These are phyloP conservation scores for Monopterus albus DNA, from an alignment of 2,113 vertebrate genomes.

Conservation along the genomic window DNA sequence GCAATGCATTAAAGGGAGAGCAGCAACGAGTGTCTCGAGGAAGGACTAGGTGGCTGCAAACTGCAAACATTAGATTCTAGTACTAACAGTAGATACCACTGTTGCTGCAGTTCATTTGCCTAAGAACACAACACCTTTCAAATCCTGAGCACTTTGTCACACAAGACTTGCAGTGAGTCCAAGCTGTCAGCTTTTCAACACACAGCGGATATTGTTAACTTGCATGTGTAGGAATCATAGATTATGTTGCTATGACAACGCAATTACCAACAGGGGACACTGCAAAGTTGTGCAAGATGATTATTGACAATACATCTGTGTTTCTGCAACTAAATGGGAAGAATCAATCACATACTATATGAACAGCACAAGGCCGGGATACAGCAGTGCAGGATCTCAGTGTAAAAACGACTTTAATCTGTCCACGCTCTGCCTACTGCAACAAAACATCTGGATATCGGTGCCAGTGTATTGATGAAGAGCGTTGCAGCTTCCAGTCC, in stretches of 20 bases:
- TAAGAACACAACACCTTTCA: constrained; percentile 15
- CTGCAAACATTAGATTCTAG: not conserved
- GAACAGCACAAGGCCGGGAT: too few species aligned
- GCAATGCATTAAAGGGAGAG: constrained; percentile 1
- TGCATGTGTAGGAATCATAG: too few species aligned
- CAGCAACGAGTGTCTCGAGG: constrained; percentile 6
- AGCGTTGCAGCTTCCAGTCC: not conserved
- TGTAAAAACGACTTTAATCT: too few species aligned
- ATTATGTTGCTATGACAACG: too few species aligned
- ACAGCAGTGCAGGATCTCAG: too few species aligned
- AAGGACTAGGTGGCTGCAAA: not conserved
- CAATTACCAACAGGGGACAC: too few species aligned
- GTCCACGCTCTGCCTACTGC: not conserved
- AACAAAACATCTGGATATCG: not conserved
- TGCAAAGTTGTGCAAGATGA: too few species aligned
- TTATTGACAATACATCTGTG: too few species aligned
- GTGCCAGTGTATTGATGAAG: not conserved
- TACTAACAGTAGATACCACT: not conserved
- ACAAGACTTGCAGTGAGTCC: too few species aligned
- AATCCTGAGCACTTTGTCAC: too few species aligned
- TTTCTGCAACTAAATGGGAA: too few species aligned
- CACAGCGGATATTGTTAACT: not conserved
- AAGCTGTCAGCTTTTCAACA: not conserved
- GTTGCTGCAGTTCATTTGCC: constrained; percentile 23
- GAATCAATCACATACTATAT: too few species aligned